These are phyloP conservation scores for Pentalonia nigronervosa DNA, from an alignment of 1,140 invertebrate species.

Conservation along the genomic window DNA sequence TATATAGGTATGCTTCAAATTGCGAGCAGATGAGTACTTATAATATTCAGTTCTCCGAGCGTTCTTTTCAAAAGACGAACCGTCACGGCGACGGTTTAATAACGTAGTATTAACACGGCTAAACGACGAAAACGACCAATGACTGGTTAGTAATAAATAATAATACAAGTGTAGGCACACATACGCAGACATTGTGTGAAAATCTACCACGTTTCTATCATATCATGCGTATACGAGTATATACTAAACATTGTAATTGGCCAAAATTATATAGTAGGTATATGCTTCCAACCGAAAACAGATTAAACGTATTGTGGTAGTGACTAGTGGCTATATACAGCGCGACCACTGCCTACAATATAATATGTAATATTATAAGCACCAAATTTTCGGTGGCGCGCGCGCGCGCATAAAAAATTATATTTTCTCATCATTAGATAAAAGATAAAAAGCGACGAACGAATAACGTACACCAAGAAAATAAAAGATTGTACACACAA, in stretches of 20 bases:
- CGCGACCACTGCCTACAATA: background rate
- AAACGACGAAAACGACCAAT: background rate
- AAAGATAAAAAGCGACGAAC: background rate
- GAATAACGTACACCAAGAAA: background rate
- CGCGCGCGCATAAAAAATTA: background rate
- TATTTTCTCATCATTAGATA: background rate
- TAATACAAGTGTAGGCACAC: background rate
- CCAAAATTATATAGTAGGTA: background rate
- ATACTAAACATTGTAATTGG: background rate
- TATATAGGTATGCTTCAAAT: background rate
- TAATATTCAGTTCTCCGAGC: background rate
- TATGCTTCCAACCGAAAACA: background rate
- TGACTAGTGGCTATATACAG: background rate
- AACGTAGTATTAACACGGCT: constrained; percentile 18
- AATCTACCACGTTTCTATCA: background rate
- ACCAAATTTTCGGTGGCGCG: background rate
- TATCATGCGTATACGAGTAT: constrained; percentile 11
- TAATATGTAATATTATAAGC: background rate
- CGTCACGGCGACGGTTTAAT: background rate
- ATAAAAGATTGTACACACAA: background rate
- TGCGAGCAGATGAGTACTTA: background rate
- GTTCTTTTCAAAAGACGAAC: background rate
- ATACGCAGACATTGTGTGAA: background rate
- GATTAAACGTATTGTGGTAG: background rate
- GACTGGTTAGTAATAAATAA: background rate